Percentiles rank a stretch among this genome's conserved stretches.
phyloP scores from a whole-genome alignment of 2,113 vertebrate genomes.

The Terrapene triunguis region DNA sequence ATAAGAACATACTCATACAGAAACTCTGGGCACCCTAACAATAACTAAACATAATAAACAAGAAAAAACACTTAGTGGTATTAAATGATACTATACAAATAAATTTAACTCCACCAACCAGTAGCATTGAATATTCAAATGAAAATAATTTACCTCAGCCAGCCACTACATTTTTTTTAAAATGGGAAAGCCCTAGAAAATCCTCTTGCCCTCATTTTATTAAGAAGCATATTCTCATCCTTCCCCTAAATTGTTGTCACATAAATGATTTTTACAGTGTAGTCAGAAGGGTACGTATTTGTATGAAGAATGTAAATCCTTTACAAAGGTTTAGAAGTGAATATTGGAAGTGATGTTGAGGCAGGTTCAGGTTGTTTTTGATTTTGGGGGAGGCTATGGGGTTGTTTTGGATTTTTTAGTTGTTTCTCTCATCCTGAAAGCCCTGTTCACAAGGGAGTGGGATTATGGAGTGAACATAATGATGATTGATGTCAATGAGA shows the following conservation, averaged over 20 bases:
- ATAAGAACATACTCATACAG: accelerated
- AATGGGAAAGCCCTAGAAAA: neutral
- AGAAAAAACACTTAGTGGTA: neutral
- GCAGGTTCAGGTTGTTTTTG: neutral
- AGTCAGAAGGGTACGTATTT: neutral
- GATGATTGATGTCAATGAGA: neutral
- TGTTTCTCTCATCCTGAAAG: neutral
- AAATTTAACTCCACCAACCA: neutral
- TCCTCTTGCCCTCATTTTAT: neutral
- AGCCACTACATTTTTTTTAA: neutral
- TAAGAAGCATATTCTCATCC: neutral
- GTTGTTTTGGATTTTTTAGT: neutral
- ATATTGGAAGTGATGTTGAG: neutral
- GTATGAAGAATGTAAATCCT: accelerated
- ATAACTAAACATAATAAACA: neutral
- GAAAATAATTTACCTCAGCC: neutral
- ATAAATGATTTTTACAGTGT: neutral
- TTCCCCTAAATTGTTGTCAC: accelerated
- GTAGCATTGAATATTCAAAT: neutral
- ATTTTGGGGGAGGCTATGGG: accelerated
- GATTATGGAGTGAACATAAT: neutral
- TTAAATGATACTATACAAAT: neutral
- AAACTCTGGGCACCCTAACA: neutral
- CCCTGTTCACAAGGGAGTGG: neutral
- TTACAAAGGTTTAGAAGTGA: neutral